phyloP scores from a whole-genome alignment of 2,113 vertebrate genomes.

The Rhegmatorhina hoffmannsi region DNA sequence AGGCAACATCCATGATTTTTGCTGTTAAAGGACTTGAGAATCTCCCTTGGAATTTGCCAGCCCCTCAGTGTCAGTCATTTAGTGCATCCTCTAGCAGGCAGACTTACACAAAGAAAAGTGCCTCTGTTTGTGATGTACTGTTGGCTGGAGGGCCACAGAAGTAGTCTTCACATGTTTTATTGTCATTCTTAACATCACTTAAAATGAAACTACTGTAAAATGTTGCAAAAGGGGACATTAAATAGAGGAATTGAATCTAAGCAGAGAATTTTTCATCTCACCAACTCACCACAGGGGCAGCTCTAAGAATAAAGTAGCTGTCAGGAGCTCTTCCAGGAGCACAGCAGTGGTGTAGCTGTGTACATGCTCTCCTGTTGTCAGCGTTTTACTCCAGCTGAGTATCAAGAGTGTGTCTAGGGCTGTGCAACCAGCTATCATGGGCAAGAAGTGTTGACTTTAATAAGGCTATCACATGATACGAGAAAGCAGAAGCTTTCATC shows the following conservation, averaged over 20 bases:
- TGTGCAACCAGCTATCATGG: background rate
- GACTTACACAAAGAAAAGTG: background rate
- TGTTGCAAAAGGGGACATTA: background rate
- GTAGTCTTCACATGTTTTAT: background rate
- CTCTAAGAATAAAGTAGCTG: background rate
- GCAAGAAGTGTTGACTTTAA: background rate
- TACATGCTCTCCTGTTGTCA: background rate
- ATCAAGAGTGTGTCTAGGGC: background rate
- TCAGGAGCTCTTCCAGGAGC: background rate
- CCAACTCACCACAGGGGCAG: background rate
- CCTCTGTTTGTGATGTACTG: background rate
- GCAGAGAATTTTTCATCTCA: background rate
- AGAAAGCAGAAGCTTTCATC: constrained; percentile 18
- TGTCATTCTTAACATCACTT: background rate
- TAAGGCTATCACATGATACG: background rate
- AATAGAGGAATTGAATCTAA: background rate
- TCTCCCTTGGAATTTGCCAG: background rate
- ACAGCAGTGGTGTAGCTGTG: rapidly evolving
- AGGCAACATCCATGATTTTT: background rate
- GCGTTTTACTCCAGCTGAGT: background rate
- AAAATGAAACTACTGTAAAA: background rate
- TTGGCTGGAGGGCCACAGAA: background rate
- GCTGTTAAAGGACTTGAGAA: background rate
- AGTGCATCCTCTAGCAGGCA: background rate
- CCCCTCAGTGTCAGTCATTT: background rate